These are phyloP conservation scores for Lacerta viridis DNA, from an alignment of 2,797 vertebrate genomes.

Conservation along the genomic window DNA sequence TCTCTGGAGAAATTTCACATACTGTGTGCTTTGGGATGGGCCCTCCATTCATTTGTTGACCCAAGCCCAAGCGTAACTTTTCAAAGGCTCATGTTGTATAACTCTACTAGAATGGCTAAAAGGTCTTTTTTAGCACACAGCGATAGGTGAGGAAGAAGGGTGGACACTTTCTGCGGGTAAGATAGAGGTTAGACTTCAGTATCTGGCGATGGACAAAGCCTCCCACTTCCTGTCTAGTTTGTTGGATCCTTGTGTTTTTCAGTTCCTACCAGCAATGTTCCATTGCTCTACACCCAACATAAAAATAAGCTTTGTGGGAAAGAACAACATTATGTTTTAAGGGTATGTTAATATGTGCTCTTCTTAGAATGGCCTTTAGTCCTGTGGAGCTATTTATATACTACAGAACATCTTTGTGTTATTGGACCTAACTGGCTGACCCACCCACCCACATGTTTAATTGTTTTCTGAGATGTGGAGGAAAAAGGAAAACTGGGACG, in stretches of 20 bases:
- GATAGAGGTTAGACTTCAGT: slow-evolving; percentile 21
- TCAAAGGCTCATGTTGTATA: slow-evolving; percentile 68
- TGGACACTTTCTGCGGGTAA: slow-evolving; percentile 29
- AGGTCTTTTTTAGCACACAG: slow-evolving; percentile 47
- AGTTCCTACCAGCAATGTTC: not conserved
- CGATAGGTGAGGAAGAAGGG: slow-evolving; percentile 29
- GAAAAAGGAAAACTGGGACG: too few relatives aligned
- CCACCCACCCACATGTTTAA: too few relatives aligned
- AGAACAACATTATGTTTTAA: slow-evolving; percentile 8
- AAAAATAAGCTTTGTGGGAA: slow-evolving; percentile 41
- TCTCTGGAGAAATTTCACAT: slow-evolving; percentile 66
- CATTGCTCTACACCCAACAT: too few relatives aligned
- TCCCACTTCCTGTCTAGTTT: slow-evolving; percentile 12
- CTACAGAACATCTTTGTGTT: not conserved
- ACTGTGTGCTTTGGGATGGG: slow-evolving; percentile 50
- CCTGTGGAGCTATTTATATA: not conserved
- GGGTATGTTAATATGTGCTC: not conserved
- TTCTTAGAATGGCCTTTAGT: not conserved
- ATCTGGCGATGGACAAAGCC: not conserved
- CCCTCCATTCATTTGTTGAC: slow-evolving; percentile 65
- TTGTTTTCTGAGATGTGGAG: too few relatives aligned
- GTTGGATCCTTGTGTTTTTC: slow-evolving; percentile 21
- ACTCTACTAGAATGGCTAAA: slow-evolving; percentile 51
- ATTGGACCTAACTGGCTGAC: not conserved
- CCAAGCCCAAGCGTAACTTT: slow-evolving; percentile 55